Conservation (phyloP, 1,140 invertebrate species). For the Drosophila ficusphila region DNA sequence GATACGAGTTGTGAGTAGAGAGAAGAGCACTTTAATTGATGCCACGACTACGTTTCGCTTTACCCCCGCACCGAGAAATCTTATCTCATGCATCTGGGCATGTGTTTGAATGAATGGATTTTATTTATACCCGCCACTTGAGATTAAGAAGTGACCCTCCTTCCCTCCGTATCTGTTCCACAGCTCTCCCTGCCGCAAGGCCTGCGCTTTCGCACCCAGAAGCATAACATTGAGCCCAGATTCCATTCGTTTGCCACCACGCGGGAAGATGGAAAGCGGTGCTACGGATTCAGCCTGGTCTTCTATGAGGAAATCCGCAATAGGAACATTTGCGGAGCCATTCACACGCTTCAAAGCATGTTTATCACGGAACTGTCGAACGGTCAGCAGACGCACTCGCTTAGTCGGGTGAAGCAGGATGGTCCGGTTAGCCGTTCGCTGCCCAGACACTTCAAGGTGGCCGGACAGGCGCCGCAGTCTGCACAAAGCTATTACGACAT, state of each 20-base stretch:
- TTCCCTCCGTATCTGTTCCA: constrained; percentile 85
- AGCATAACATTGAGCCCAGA: constrained; percentile 93
- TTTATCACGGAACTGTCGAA: constrained; percentile 95
- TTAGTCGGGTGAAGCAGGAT: constrained; percentile 86
- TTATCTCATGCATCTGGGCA: constrained; percentile 55
- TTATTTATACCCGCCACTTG: constrained; percentile 32
- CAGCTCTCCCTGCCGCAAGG: constrained; percentile 95
- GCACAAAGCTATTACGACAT: constrained; percentile 95
- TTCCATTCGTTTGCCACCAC: constrained; percentile 99
- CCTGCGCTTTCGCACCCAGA: constrained; percentile 96
- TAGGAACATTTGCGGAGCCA: constrained; percentile 95
- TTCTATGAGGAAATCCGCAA: constrained; percentile 98
- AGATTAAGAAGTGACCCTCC: neutral
- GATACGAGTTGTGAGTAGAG: constrained; percentile 30
- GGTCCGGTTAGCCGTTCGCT: constrained; percentile 89
- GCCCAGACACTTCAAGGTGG: constrained; percentile 94
- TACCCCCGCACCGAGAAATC: constrained; percentile 32
- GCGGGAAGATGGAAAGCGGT: constrained; percentile 96
- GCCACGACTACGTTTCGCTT: constrained; percentile 50
- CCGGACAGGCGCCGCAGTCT: constrained; percentile 89
- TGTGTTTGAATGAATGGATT: constrained; percentile 49
- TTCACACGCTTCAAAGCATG: constrained; percentile 97
- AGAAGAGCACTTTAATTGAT: constrained; percentile 61
- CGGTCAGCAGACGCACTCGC: constrained; percentile 88
- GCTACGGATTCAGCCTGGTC: constrained; percentile 96